phyloP scores from a whole-genome alignment of 2,888 invertebrate species.

The Aspidapion aeneum region DNA sequence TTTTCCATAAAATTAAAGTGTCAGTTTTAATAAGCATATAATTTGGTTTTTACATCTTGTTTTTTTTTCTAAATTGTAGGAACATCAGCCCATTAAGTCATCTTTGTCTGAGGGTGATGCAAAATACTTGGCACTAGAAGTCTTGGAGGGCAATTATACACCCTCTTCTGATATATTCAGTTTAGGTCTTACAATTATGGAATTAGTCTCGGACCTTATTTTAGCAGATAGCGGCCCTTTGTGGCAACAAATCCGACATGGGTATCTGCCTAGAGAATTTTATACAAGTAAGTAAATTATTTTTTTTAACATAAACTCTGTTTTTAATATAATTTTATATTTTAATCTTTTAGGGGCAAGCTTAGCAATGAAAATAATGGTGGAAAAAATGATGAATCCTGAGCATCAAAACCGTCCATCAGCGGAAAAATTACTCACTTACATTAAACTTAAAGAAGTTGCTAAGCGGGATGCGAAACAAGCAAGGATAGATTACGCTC shows the following conservation, averaged over 20 bases:
- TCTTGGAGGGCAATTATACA: constrained; percentile 58
- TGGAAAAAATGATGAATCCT: constrained; percentile 31
- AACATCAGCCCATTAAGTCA: constrained; percentile 27
- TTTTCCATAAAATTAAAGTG: background rate
- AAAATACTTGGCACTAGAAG: constrained; percentile 71
- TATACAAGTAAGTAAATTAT: constrained; percentile 31
- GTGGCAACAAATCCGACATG: constrained; percentile 55
- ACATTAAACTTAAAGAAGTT: constrained; percentile 24
- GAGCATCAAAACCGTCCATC: constrained; percentile 29
- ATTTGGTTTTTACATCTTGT: background rate
- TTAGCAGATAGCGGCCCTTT: constrained; percentile 63
- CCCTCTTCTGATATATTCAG: constrained; percentile 73
- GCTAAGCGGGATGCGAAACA: constrained; percentile 28
- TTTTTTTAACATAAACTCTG: background rate
- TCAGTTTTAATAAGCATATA: background rate
- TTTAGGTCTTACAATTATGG: constrained; percentile 68
- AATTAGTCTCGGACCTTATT: constrained; percentile 66
- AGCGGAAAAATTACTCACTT: constrained; percentile 30
- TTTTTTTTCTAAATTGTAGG: constrained; percentile 20
- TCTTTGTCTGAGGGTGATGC: constrained; percentile 68
- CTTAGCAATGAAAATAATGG: constrained; percentile 27
- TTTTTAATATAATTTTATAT: constrained; percentile 5
- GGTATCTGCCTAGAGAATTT: constrained; percentile 28
- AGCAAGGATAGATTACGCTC: constrained; percentile 28
- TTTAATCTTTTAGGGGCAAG: constrained; percentile 23